phyloP scores from a whole-genome alignment of 53 echinoderm and acorn worm genomes.

The Paracentrotus lividus region DNA sequence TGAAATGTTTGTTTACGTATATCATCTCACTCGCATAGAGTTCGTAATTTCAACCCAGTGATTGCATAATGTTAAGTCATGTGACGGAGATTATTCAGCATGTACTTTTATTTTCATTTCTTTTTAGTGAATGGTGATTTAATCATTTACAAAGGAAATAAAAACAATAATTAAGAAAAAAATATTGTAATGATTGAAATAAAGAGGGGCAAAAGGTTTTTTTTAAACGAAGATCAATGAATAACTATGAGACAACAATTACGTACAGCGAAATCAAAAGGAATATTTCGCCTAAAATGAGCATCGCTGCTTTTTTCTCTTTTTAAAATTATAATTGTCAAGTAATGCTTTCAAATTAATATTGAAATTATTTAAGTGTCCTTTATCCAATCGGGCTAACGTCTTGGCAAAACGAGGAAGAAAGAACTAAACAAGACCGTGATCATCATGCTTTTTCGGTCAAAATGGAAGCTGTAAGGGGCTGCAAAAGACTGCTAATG shows the following conservation, averaged over 20 bases:
- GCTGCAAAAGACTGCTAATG: conserved; percentile 60
- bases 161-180: too few species aligned
- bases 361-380: background rate
- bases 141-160: too few species aligned
- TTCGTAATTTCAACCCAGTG: too few species aligned
- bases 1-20: too few species aligned
- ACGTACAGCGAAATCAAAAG: background rate
- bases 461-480: background rate
- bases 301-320: too few species aligned
- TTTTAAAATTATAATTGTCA: background rate
- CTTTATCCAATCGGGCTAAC: background rate
- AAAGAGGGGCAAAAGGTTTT: background rate
- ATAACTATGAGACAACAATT: too few species aligned
- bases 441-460: background rate
- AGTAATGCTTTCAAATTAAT: background rate
- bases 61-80: too few species aligned
- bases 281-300: background rate
- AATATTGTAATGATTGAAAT: background rate
- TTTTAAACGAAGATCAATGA: background rate
- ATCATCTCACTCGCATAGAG: too few species aligned
- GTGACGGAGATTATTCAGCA: too few species aligned
- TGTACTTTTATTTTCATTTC: too few species aligned
- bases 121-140: too few species aligned
- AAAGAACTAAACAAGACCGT: background rate
- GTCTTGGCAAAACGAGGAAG: background rate